phyloP scores from a whole-genome alignment of 2,113 vertebrate species.

The Pangasianodon hypophthalmus region DNA sequence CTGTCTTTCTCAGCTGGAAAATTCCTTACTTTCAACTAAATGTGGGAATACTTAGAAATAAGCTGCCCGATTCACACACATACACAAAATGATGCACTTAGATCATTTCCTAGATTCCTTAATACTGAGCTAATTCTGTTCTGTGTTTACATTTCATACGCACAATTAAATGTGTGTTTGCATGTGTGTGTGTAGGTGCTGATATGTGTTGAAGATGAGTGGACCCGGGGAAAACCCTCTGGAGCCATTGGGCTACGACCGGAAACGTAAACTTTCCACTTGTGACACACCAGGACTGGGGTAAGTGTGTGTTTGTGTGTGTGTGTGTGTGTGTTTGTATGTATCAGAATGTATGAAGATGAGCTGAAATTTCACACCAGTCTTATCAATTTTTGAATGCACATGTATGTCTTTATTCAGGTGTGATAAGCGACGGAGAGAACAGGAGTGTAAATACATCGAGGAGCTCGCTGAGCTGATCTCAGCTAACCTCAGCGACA shows the following conservation, averaged over 20 bases:
- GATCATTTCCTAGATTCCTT: background rate
- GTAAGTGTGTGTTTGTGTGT: constrained; percentile 65
- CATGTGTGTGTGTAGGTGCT: constrained; percentile 77
- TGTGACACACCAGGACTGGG: constrained; percentile 87
- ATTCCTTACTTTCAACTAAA: constrained; percentile 46
- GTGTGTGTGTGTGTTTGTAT: background rate
- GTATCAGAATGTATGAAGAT: background rate
- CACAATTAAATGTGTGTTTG: constrained; percentile 2
- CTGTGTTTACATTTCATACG: background rate
- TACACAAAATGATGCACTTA: background rate
- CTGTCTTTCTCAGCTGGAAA: constrained; percentile 44
- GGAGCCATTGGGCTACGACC: constrained; percentile 85
- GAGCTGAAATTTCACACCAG: background rate
- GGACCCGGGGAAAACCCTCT: constrained; percentile 89
- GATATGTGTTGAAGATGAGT: constrained; percentile 90
- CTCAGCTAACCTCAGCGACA: constrained; percentile 97
- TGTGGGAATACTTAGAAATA: constrained; percentile 46
- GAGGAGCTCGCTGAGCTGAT: constrained; percentile 98
- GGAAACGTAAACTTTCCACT: constrained; percentile 91
- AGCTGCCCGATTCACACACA: background rate
- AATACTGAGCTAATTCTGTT: background rate
- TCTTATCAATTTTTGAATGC: background rate
- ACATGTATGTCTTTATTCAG: constrained; percentile 61
- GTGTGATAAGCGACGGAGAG: constrained; percentile 94
- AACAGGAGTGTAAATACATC: constrained; percentile 98